phyloP scores from a whole-genome alignment of 2,888 invertebrate genomes.

The Therioaphis trifolii region DNA sequence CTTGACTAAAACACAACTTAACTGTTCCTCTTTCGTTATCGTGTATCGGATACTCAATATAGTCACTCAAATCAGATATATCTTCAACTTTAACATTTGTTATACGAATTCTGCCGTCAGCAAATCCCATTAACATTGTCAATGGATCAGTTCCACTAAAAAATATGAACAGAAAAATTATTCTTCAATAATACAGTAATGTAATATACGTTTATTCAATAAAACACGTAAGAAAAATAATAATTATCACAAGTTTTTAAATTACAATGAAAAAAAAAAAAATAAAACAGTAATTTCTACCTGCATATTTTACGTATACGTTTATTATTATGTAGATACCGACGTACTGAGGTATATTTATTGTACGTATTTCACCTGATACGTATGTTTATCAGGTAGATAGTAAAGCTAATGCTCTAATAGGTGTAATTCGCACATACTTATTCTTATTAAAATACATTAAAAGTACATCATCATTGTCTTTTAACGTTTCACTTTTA shows the following conservation, averaged over 20 bases:
- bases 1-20: constrained; percentile 75
- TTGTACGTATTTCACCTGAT: no score
- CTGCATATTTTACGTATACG: no score
- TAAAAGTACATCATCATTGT: no score
- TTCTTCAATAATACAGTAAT: not conserved
- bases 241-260: not conserved
- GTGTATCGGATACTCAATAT: constrained; percentile 80
- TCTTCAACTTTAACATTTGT: constrained; percentile 71
- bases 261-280: no score
- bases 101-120: constrained; percentile 74
- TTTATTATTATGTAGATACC: no score
- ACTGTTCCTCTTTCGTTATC: constrained; percentile 79
- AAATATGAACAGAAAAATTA: constrained; percentile 21
- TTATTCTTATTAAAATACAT: no score
- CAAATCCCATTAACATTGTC: constrained; percentile 72
- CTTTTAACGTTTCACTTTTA: no score
- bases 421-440: no score
- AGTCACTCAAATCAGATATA: constrained; percentile 74
- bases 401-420: no score
- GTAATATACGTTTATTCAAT: not conserved
- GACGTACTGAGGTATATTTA: not conserved
- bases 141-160: constrained; percentile 29
- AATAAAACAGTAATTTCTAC: no score
- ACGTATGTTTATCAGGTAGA: no score
- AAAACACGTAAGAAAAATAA: not conserved